Base-by-base conservation (phyloP, 2,113 vertebrate genomes). In the Mobula birostris region DNA sequence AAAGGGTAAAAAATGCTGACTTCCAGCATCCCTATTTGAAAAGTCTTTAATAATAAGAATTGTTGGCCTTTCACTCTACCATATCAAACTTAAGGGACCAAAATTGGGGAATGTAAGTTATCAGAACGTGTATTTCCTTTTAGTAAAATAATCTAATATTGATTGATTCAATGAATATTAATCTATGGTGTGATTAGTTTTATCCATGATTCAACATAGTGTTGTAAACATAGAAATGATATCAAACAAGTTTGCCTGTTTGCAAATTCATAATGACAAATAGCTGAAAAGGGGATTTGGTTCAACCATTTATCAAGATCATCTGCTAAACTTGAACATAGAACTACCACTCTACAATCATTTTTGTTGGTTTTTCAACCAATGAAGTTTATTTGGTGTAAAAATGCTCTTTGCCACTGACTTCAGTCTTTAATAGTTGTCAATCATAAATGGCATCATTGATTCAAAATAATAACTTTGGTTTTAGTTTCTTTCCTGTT, bases 221-320 rank as follows among this genome's bases (percentile, higher is more conserved):
- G 32, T 91, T 68, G 58, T 85, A 85, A 85, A 8, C 82, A 58
- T 85, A 85, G 48, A 85, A 85, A 27, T 85, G 19, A 85, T 58
- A 85, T 56, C 11, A 27, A 27, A 85, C 48, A 58, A 85, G 58
- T 85, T 56, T 36, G 15, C 3, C 1, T 8, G 48, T 27, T 11
- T 83, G 19, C 1, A 58, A 85, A 27, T 85, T 85, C 24, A 58
- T 27, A 21, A 27, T 85, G 21, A 48, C 80, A 83, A 48, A 63
- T 5, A 63, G 83, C 27, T 14, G 56, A 61, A 0, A 61, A 56
- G 61, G 11, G 19, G 70, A 1, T 63, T 63, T 63, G 56, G n/a
- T 66, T 15, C 29, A n/a, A 15, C 14, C 15, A 5, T 14, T 5
- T n/a, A 5, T 17, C 63, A 63, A 1, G 9, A 12, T n/a, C 82